A percentile compares a stretch with the other conserved stretches of the same genome.
Conservation (phyloP, 2,888 invertebrate genomes). For the Archips crataeganus region DNA sequence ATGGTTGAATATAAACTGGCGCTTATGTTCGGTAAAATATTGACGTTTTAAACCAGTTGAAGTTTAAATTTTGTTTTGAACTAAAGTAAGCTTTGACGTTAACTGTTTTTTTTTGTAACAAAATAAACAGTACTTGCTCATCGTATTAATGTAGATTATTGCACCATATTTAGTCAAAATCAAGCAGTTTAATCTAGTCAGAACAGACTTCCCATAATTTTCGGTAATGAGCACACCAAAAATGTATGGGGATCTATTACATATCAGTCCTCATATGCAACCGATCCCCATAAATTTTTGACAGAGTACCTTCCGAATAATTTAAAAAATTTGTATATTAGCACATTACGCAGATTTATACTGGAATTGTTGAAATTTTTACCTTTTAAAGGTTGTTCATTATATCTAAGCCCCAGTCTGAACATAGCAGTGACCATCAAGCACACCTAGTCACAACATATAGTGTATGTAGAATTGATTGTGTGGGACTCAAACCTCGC, state of each 20-base stretch:
- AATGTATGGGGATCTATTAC: not conserved
- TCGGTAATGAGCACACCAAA: not conserved
- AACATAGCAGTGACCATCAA: constrained; percentile 55
- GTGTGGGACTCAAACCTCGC: constrained; percentile 77
- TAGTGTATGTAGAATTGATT: constrained; percentile 53
- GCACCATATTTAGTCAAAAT: not conserved
- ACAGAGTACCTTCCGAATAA: not conserved
- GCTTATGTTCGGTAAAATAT: not conserved
- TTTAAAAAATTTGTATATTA: not conserved
- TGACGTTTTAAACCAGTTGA: not conserved
- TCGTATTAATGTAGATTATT: too few relatives aligned
- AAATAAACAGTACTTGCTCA: not conserved
- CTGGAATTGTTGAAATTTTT: not conserved
- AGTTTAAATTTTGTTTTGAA: too few relatives aligned
- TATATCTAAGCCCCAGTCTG: constrained; percentile 44
- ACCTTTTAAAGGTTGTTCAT: constrained; percentile 1
- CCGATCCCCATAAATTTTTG: not conserved
- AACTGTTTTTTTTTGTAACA: not conserved
- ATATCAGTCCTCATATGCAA: not conserved
- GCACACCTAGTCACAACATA: constrained; percentile 56
- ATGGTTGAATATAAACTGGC: not conserved
- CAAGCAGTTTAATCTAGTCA: not conserved
- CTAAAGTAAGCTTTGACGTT: too few relatives aligned
- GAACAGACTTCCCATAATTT: not conserved
- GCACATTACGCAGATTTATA: not conserved